Conservation (phyloP, 2,797 vertebrate species). For the Salarias fasciatus region DNA sequence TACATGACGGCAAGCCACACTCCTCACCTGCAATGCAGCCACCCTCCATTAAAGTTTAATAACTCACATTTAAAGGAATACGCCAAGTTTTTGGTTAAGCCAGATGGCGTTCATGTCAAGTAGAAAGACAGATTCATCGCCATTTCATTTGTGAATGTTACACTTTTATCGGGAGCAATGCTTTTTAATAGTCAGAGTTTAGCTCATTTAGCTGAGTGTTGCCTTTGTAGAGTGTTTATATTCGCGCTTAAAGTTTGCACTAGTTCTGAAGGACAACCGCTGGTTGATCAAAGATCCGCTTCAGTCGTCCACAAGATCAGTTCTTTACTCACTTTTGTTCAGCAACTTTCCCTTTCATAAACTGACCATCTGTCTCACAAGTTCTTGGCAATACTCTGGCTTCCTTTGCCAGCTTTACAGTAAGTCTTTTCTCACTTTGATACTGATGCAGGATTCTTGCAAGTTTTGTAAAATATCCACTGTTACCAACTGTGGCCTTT, state of each 20-base stretch:
- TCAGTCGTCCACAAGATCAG: constrained; percentile 15
- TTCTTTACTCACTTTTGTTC: constrained; percentile 29
- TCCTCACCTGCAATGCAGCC: constrained; percentile 74
- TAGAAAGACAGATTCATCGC: no score
- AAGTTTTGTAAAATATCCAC: constrained; percentile 55
- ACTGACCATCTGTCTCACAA: constrained; percentile 78
- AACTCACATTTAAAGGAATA: constrained; percentile 54
- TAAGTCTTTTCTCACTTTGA: constrained; percentile 72
- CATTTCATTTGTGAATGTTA: no score
- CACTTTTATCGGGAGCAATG: not conserved
- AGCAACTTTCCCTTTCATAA: constrained; percentile 67
- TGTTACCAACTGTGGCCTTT: constrained; percentile 56
- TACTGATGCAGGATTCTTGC: constrained; percentile 44
- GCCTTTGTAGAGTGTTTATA: no score
- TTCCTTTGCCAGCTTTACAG: constrained; percentile 69
- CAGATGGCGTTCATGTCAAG: no score
- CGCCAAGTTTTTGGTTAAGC: constrained; percentile 10
- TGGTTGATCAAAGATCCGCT: constrained; percentile 8
- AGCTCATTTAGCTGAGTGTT: no score
- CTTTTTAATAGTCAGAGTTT: no score
- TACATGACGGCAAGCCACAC: constrained; percentile 60
- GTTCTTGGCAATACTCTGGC: constrained; percentile 61
- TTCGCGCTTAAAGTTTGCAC: no score
- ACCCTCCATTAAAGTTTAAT: constrained; percentile 66
- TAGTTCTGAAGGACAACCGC: no score